Base-by-base conservation (phyloP, 2,113 vertebrate species). In the Tragulus kanchil region DNA sequence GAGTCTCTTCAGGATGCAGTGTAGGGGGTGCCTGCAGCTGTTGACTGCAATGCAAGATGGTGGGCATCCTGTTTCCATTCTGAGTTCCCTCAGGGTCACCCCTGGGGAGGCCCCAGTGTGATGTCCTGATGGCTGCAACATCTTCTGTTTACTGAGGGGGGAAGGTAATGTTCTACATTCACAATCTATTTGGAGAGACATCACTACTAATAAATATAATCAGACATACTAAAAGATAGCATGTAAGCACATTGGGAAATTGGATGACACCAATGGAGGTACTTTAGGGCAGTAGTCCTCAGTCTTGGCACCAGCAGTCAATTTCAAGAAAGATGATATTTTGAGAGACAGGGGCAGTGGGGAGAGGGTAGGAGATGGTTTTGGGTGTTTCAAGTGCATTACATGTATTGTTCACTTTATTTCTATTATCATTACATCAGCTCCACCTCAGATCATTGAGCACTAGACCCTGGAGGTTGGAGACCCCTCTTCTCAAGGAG, bases 331-430 rank as follows among this genome's bases (percentile, higher is more conserved):
- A 73, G 69, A 73, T 42, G 45, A 45, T 73, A 45, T 73, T 73
- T 25, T 11, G 36, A 45, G 0, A 0, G 67, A 42, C 23, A 36
- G 67, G 67, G 10, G 19, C 12, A 0, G 36, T 36, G 19, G 15
- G 36, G 17, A 19, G 67, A 11, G 19, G 36, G 10, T 45, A 23
- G 69, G 36, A 73, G 69, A 73, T 13, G 69, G 36, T 45, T 73
- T 73, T 0, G 69, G 36, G 45, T 73, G 69, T 23, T 45, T 73
- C 69, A 45, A 73, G 5, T 45, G 69, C 36, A 73, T 73, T 73
- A 73, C 5, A 23, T 45, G 42, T 73, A 45, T 45, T 45, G 36
- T 45, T 5, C 21, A 45, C 36, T 73, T 73, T 73, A 73, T 73
- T 73, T 73, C 36, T 71, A 45, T 73, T 45, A 73, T 73, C 25